phyloP scores from a whole-genome alignment of 1,140 invertebrate genomes.

The Tetragnatha versicolor region DNA sequence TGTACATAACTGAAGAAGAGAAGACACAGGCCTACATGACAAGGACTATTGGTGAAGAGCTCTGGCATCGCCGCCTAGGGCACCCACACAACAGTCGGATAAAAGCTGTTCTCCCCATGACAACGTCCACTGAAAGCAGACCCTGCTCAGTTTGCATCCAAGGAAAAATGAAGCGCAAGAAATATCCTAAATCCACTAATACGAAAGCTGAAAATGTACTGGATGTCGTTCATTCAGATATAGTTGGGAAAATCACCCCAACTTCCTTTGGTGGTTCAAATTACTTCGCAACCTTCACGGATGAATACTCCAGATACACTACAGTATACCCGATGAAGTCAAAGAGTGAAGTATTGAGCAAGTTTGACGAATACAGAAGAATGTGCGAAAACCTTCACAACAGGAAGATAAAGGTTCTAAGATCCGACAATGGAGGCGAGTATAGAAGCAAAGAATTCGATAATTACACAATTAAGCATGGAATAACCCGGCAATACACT shows the following conservation, averaged over 20 bases:
- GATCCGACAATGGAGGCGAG: constrained; percentile 53
- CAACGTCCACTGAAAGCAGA: neutral
- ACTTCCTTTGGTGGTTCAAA: constrained; percentile 24
- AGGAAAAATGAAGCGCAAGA: constrained; percentile 29
- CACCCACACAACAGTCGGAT: constrained; percentile 27
- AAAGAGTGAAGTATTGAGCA: constrained; percentile 53
- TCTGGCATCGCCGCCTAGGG: constrained; percentile 49
- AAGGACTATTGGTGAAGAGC: neutral
- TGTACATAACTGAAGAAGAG: neutral
- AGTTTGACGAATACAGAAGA: constrained; percentile 50
- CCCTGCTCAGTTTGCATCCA: constrained; percentile 36
- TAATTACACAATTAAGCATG: constrained; percentile 54
- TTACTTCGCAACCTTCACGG: constrained; percentile 57
- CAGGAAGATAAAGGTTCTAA: neutral
- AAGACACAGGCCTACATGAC: neutral
- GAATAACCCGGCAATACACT: constrained; percentile 66
- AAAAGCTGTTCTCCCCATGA: neutral
- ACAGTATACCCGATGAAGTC: constrained; percentile 26
- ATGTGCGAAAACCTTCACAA: neutral
- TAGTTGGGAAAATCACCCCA: constrained; percentile 51
- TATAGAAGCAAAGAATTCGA: constrained; percentile 35
- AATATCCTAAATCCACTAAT: neutral
- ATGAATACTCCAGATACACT: constrained; percentile 54
- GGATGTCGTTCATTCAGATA: constrained; percentile 54
- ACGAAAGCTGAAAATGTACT: neutral